phyloP scores from a whole-genome alignment of 2,113 vertebrate genomes.

The Campylomormyrus tamandua region DNA sequence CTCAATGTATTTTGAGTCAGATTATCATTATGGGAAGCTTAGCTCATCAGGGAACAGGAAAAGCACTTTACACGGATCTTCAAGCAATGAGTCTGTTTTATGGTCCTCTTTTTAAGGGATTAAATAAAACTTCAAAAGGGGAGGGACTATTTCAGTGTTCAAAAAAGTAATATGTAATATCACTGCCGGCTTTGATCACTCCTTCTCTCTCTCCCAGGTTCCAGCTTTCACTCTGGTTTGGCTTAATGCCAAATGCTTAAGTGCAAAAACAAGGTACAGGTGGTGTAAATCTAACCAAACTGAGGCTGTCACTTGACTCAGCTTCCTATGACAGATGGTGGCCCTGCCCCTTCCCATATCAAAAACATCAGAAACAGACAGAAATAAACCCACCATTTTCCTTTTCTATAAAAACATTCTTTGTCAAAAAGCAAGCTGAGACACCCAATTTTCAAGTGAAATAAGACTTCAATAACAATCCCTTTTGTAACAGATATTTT shows the following conservation, averaged over 20 bases:
- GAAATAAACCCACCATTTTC: neutral
- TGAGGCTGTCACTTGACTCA: neutral
- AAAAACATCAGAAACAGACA: neutral
- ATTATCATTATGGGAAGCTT: neutral
- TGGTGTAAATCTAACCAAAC: neutral
- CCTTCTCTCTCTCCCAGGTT: neutral
- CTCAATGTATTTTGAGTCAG: neutral
- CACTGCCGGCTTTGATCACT: neutral
- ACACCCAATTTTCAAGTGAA: neutral
- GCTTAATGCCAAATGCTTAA: neutral
- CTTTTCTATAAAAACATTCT: neutral
- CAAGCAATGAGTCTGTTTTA: neutral
- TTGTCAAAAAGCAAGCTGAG: neutral
- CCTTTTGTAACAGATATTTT: neutral
- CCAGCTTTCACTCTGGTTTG: neutral
- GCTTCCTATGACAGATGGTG: neutral
- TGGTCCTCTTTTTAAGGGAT: neutral
- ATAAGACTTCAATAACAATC: neutral
- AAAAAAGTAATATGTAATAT: neutral
- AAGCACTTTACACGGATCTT: neutral
- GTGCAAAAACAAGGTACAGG: neutral
- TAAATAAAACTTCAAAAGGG: neutral
- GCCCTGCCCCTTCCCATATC: neutral
- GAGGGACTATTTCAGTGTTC: neutral
- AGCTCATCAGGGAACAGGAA: neutral